Evolutionary conservation across 2,888 invertebrate species (phyloP).

Genomic region (Andrena minutula): DNA sequence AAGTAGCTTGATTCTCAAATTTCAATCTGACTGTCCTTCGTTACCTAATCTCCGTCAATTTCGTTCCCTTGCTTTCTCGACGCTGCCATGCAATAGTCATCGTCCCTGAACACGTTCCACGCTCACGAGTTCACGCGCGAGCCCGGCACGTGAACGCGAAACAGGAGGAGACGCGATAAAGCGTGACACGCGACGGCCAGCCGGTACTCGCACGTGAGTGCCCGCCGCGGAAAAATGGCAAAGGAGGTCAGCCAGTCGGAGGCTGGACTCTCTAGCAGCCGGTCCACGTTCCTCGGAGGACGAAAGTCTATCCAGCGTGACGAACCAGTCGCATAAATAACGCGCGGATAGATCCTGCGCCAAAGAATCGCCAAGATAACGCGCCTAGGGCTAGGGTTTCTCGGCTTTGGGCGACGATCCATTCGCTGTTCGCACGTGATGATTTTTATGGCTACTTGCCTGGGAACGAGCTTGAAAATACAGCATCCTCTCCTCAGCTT

Average conservation of each 20-base stretch:
- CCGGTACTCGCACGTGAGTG: conserved; percentile 50
- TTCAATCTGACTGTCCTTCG: too few relatives aligned
- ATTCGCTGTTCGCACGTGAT: conserved; percentile 27
- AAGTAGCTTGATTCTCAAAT: too few relatives aligned
- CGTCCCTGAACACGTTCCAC: conserved; percentile 3
- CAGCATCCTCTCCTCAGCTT: neutral
- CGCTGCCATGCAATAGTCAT: neutral
- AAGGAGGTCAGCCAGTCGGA: conserved; percentile 37
- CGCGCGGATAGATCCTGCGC: conserved; percentile 4
- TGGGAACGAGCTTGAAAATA: conserved; percentile 13
- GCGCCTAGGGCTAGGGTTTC: conserved; percentile 5
- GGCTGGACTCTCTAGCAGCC: conserved; percentile 13
- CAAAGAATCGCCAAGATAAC: conserved; percentile 4
- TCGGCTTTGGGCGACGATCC: conserved; percentile 6
- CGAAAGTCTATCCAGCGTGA: conserved; percentile 51
- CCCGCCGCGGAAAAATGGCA: conserved; percentile 8
- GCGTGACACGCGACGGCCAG: conserved; percentile 58
- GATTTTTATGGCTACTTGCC: conserved; percentile 31
- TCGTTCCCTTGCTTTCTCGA: neutral
- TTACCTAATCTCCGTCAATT: too few relatives aligned
- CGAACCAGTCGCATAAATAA: conserved; percentile 44
- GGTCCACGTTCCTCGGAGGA: conserved; percentile 29
- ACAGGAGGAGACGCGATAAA: conserved; percentile 40
- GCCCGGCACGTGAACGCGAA: conserved; percentile 37
- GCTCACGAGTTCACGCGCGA: conserved; percentile 9